Conservation (phyloP, 1,140 invertebrate genomes). For the Callitettix versicolor region DNA sequence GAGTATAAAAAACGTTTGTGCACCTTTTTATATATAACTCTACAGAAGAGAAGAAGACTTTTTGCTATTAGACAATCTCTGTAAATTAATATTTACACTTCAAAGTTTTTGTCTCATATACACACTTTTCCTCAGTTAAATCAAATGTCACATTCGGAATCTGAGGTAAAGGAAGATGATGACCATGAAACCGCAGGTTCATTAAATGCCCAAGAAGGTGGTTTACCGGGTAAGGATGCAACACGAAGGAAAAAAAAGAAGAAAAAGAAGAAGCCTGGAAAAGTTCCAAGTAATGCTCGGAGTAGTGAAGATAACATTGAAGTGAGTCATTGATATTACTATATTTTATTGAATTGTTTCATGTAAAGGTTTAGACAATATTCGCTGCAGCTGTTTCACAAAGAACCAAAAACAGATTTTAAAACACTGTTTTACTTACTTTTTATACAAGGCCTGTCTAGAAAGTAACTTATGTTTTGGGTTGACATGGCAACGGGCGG, state of each 20-base stretch:
- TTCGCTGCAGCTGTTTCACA: background rate
- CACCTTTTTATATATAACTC: no score
- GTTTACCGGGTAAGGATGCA: slow-evolving; percentile 32
- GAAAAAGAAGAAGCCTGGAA: slow-evolving; percentile 46
- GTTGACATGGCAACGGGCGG: no score
- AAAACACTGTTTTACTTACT: slow-evolving; percentile 21
- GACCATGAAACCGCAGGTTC: slow-evolving; percentile 47
- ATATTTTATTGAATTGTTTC: no score
- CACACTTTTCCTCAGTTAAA: slow-evolving; percentile 42
- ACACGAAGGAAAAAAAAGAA: slow-evolving; percentile 50
- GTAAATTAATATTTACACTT: no score
- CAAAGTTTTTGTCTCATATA: no score
- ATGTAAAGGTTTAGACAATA: no score
- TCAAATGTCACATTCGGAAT: slow-evolving; percentile 49
- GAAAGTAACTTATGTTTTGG: no score
- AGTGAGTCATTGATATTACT: slow-evolving; percentile 30
- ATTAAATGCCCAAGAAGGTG: slow-evolving; percentile 33
- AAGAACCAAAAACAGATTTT: no score
- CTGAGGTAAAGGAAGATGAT: slow-evolving; percentile 56
- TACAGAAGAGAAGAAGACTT: no score
- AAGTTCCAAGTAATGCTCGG: slow-evolving; percentile 37
- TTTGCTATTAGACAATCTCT: no score
- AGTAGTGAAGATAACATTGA: slow-evolving; percentile 51
- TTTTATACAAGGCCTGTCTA: no score
- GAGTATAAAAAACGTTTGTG: no score